These are phyloP conservation scores for Marcusenius ussheri DNA, from an alignment of 2,113 vertebrate species.

Conservation along the genomic window DNA sequence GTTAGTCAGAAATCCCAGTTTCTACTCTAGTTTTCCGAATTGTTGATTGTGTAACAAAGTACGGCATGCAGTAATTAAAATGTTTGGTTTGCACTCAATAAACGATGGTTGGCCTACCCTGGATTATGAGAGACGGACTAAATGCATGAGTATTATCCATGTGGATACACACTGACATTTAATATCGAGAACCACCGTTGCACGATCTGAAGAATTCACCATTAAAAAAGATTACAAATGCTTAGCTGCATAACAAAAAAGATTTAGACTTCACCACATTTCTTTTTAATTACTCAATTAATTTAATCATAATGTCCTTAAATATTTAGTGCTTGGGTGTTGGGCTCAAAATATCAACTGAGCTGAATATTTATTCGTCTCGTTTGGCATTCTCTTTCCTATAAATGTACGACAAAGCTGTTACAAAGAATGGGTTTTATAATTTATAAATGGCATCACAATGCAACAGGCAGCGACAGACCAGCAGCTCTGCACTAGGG, in stretches of 20 bases:
- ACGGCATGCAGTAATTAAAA: neutral
- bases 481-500: constrained; percentile 59
- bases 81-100: neutral
- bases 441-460: constrained; percentile 42
- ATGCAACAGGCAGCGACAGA: constrained; percentile 48
- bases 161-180: neutral
- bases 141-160: neutral
- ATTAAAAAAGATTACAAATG: neutral
- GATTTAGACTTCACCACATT: neutral
- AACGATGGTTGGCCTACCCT: neutral
- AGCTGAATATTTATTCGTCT: neutral
- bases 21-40: neutral
- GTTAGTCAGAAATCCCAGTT: neutral
- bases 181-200: neutral
- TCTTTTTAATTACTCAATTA: constrained; percentile 19
- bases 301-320: constrained; percentile 4
- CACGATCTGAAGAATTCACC: neutral
- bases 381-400: constrained; percentile 7
- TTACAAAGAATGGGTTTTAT: constrained; percentile 22
- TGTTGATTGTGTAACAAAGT: neutral
- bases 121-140: neutral
- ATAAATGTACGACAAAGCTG: constrained; percentile 15
- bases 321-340: neutral
- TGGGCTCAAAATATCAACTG: neutral
- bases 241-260: neutral